phyloP scores from a whole-genome alignment of 2,797 vertebrate species.

The Chelonia mydas region DNA sequence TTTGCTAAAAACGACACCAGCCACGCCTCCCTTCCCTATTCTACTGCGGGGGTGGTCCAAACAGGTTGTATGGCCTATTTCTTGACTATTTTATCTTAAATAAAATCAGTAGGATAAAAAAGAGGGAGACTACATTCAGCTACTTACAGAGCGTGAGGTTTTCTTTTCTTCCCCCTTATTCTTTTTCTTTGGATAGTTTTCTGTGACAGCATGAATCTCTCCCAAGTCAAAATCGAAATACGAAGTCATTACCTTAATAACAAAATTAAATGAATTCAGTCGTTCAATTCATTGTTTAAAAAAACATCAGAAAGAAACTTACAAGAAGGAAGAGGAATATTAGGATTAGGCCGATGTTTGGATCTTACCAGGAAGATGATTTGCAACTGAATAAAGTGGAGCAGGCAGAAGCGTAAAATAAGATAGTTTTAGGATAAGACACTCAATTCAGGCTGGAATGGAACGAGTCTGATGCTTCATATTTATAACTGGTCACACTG shows the following conservation, averaged over 20 bases:
- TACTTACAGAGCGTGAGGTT: not conserved
- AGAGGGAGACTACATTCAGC: not conserved
- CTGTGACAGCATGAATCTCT: not conserved
- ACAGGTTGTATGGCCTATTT: not conserved
- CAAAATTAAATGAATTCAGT: rapidly evolving
- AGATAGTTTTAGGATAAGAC: not conserved
- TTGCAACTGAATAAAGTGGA: not conserved
- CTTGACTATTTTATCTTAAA: not conserved
- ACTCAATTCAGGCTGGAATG: not conserved
- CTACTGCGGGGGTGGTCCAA: rapidly evolving
- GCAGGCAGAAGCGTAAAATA: not conserved
- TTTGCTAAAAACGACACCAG: no score
- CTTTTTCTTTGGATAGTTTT: not conserved
- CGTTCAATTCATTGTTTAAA: rapidly evolving
- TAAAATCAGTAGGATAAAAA: not conserved
- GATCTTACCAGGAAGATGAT: not conserved
- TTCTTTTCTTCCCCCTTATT: not conserved
- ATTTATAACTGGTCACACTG: rapidly evolving
- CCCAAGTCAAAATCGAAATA: not conserved
- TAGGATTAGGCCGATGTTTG: rapidly evolving
- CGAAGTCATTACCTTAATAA: not conserved
- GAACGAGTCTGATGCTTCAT: slow-evolving; percentile 7
- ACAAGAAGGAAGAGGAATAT: rapidly evolving
- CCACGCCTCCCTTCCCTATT: not conserved
- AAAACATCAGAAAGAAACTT: not conserved